Evolutionary conservation across 2,888 invertebrate species (phyloP), one percentile per base, ranked within the genome.

Genomic region (Drosophila mayaguana): DNA sequence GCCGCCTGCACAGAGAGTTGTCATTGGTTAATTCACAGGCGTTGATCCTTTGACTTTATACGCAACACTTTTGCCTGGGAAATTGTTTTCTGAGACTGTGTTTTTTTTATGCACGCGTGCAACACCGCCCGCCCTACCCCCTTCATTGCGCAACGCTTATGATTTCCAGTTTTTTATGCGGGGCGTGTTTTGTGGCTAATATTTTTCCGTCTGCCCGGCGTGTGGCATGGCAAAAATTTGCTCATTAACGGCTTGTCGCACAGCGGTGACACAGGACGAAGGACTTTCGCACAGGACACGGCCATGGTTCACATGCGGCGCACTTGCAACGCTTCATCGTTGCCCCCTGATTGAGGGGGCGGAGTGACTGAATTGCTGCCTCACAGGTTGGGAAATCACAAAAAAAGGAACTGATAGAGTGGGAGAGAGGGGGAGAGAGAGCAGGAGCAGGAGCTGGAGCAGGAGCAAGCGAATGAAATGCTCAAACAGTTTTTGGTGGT

Each of bases 101-200:
- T 8, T 64, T 78, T 63, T 56, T 63, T 68, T 74, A 73, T 65
- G 59, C 83, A 70, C 83, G 78, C 78, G 77, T 82, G 81, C 78
- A 76, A 48, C 67, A 50, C 32, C 18, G 3, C 59, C 42, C 1
- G 28, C 38, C 25, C 46, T 45, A 12, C 7, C 51, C 54, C 11
- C 53, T 56, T 53, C 42, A 18, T 11, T 34, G 14, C 38, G 18
- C 7, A 20, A 28, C 48, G 60, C 43, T 70, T 65, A 77, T 66
- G 74, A 56, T 63, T 55, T 38, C 25, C 12, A 16, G 34, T 67
- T 68, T 76, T 87, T 84, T 88, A 87, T 75, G 77, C 77, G 66
- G 83, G 91, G 91, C 91, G 91, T 91, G 91, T 87, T 82, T 74
- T 91, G 91, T 79, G 91, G 91, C 91, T 91, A 91, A 91, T 91